Conservation (phyloP, 1,140 invertebrate species). For the Cataglyphis hispanica region DNA sequence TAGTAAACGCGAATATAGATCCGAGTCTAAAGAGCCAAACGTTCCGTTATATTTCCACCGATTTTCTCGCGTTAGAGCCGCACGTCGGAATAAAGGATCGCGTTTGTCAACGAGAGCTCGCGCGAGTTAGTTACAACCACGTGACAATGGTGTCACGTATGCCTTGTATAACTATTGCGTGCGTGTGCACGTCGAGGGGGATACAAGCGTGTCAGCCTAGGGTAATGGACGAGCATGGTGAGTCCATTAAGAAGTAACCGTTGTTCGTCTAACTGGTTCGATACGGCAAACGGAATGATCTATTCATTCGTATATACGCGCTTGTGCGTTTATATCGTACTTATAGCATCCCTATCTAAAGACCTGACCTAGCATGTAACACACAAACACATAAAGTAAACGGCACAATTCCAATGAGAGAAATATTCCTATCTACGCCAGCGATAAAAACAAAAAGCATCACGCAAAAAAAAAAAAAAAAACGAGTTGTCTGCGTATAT, state of each 20-base stretch:
- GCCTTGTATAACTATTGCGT: conserved; percentile 41
- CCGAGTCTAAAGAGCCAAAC: neutral
- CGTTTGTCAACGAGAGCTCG: conserved; percentile 34
- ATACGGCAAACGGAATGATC: conserved; percentile 50
- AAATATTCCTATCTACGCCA: conserved; percentile 14
- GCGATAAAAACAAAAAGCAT: conserved; percentile 21
- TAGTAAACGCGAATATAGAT: neutral
- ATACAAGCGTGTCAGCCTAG: conserved; percentile 58
- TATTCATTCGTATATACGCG: conserved; percentile 15
- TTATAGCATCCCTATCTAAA: conserved; percentile 37
- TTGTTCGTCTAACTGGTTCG: conserved; percentile 73
- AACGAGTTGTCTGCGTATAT: neutral
- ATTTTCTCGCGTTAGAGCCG: conserved; percentile 45
- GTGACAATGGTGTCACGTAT: conserved; percentile 61
- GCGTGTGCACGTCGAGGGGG: conserved; percentile 33
- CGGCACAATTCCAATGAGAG: conserved; percentile 13
- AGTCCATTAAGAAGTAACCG: conserved; percentile 76
- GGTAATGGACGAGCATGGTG: conserved; percentile 71
- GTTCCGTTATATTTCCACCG: neutral
- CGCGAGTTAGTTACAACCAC: conserved; percentile 44
- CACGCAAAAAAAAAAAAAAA: conserved; percentile 2
- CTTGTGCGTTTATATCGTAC: conserved; percentile 1
- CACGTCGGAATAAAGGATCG: conserved; percentile 43
- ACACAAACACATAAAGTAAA: neutral
- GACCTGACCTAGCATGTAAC: conserved; percentile 51